Percentiles rank a stretch among this genome's conserved stretches.
phyloP scores from a whole-genome alignment of 2,113 vertebrate genomes.

The Phyllostomus discolor region DNA sequence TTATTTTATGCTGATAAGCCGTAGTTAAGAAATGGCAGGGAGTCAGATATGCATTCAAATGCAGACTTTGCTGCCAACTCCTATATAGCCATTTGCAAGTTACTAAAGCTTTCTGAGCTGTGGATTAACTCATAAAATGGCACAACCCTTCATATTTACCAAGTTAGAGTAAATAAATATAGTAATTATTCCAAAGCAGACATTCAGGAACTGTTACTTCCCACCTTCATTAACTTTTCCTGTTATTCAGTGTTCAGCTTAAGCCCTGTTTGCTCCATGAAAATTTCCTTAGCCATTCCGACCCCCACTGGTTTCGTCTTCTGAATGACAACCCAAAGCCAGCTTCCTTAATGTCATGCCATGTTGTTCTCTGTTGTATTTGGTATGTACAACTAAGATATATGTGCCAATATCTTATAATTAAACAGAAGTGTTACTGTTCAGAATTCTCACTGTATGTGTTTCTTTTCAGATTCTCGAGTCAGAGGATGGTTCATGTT shows the following conservation, averaged over 20 bases:
- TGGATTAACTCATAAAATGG: not conserved
- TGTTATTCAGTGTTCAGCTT: not conserved
- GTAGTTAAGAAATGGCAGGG: not conserved
- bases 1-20: not conserved
- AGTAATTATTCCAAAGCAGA: not conserved
- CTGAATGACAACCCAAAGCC: not conserved
- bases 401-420: not conserved
- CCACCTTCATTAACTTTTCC: not conserved
- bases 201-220: not conserved
- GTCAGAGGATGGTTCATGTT: conserved; percentile 91
- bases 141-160: not conserved
- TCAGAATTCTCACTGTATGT: not conserved
- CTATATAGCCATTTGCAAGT: not conserved
- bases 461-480: conserved; percentile 83
- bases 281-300: not conserved
- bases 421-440: fast-evolving
- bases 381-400: fast-evolving
- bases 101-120: not conserved
- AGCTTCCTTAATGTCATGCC: not conserved
- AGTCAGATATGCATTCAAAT: no score
- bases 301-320: not conserved
- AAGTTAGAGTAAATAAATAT: not conserved
- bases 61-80: not conserved
- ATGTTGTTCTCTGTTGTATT: not conserved
- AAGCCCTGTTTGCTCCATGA: not conserved